Evolutionary conservation across 1,140 invertebrate genomes (phyloP), one percentile per base, ranked within the genome.

Genomic region (Wasmannia auropunctata): DNA sequence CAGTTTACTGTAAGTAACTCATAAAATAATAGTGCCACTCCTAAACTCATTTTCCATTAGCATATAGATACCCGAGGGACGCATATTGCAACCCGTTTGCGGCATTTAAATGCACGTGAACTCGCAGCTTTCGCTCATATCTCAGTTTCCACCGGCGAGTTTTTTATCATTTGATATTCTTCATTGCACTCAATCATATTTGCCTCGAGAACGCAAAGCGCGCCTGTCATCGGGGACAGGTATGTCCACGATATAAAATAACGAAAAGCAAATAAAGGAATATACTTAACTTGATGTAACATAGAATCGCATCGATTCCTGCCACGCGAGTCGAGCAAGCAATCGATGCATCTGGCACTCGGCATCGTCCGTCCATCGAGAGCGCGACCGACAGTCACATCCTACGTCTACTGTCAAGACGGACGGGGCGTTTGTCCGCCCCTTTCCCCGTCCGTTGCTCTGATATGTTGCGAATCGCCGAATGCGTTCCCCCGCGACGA

Each of bases 381-480:
- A 87, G 88, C 75, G 85, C 46, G 76, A 83, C 75, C 79, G 67
- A 56, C 28, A 67, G 72, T 69, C 88, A 87, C 79, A 62, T 63
- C 63, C 85, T 90, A 89, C n/a, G 40, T 87, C 65, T 87, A 90
- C 74, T 74, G 72, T 67, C 79, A 89, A 89, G 70, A 74, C 85
- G 87, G 87, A 81, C 74, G 79, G 63, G 77, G 77, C 69, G 40
- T 49, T n/a, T 28, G n/a, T 80, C 22, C 75, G 60, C 86, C 80
- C 85, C n/a, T n/a, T n/a, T 67, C 40, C 65, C 86, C 85, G 86
- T 84, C n/a, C 86, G 70, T 80, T 91, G 86, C 87, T 86, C 88
- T 92, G 92, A 92, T 92, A 92, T 92, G 92, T 92, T 92, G 84
- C 87, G 72, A 91, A 83, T 86, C 72, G 77, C 84, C 88, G 54